These are phyloP conservation scores for Drosophila lacertosa DNA, from an alignment of 1,140 invertebrate genomes.

Conservation along the genomic window DNA sequence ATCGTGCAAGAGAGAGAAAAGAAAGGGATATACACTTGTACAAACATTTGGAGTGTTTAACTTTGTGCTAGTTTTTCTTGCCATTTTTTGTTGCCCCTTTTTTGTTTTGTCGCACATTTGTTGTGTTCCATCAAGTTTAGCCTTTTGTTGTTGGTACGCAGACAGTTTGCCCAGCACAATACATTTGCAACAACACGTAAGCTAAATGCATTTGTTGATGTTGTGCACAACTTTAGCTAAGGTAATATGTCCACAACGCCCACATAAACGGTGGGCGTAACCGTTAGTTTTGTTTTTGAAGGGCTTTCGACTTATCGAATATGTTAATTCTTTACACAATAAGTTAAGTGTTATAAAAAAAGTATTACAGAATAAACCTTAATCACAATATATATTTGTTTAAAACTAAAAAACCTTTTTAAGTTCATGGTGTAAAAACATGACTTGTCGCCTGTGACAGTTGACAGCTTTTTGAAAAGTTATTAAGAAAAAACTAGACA, in stretches of 20 bases:
- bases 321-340: neutral
- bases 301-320: neutral
- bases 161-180: slow-evolving; percentile 37
- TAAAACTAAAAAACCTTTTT: slow-evolving; percentile 4
- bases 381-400: neutral
- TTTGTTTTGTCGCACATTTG: slow-evolving; percentile 24
- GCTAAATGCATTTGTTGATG: slow-evolving; percentile 48
- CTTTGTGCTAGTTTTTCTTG: slow-evolving; percentile 36
- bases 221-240: slow-evolving; percentile 56
- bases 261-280: slow-evolving; percentile 15
- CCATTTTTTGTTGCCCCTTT: slow-evolving; percentile 38
- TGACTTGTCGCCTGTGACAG: slow-evolving; percentile 13
- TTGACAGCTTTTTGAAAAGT: slow-evolving; percentile 33
- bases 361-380: neutral
- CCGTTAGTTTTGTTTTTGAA: neutral
- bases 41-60: slow-evolving; percentile 48
- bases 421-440: slow-evolving; percentile 2
- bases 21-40: slow-evolving; percentile 23
- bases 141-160: slow-evolving; percentile 51
- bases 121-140: slow-evolving; percentile 50
- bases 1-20: neutral
- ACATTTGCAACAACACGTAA: slow-evolving; percentile 42
- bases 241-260: slow-evolving; percentile 68
- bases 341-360: neutral
- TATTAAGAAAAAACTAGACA: neutral